Evolutionary conservation across 2,888 invertebrate genomes (phyloP).

Genomic region (Onthophagus sagittarius): DNA sequence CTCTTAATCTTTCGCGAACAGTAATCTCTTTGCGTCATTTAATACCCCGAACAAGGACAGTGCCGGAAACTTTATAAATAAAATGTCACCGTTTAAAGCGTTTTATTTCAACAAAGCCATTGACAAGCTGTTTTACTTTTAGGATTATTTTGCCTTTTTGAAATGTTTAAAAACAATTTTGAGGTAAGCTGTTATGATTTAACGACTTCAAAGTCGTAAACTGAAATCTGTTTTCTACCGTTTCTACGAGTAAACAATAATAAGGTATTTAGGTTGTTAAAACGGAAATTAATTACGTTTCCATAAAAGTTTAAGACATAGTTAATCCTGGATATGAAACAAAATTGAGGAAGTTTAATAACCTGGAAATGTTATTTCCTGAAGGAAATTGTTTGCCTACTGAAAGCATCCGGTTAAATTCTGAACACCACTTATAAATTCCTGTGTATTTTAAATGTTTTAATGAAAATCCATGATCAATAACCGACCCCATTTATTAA

Average conservation of each 20-base stretch:
- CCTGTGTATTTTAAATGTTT: neutral
- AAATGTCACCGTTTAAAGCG: no score
- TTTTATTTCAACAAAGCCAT: no score
- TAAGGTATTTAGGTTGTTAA: neutral
- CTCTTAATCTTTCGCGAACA: no score
- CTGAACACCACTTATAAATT: neutral
- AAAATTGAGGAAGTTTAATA: neutral
- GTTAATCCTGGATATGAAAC: neutral
- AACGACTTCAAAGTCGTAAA: neutral
- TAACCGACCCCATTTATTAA: no score
- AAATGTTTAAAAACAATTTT: no score
- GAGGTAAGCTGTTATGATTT: no score
- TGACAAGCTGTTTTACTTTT: no score
- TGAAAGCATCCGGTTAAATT: neutral
- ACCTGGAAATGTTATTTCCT: neutral
- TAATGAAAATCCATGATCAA: no score
- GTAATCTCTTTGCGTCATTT: neutral
- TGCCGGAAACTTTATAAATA: neutral
- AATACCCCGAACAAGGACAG: neutral
- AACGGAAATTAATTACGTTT: neutral
- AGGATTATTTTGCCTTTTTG: no score
- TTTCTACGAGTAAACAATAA: neutral
- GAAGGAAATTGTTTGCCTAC: neutral
- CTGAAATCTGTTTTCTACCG: neutral
- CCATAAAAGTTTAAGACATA: neutral